phyloP scores from a whole-genome alignment of 1,140 invertebrate genomes.

The Periplaneta americana region DNA sequence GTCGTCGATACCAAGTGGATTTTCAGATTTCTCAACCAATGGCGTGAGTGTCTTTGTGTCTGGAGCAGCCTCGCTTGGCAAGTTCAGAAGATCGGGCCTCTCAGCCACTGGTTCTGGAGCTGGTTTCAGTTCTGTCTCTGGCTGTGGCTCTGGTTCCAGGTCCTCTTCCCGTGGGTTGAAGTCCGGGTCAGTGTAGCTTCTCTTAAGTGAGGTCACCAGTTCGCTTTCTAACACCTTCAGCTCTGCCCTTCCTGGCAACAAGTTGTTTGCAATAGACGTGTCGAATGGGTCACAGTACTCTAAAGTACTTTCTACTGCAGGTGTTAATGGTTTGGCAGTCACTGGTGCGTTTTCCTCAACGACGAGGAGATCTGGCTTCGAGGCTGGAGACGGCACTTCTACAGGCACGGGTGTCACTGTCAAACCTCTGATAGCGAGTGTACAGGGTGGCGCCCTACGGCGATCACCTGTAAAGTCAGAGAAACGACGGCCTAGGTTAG shows the following conservation, averaged over 20 bases:
- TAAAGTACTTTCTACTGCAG: conserved; percentile 28
- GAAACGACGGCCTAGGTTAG: conserved; percentile 14
- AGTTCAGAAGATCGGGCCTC: conserved; percentile 9
- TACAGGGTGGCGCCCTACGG: not conserved
- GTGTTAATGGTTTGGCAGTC: conserved; percentile 30
- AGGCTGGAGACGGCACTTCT: not conserved
- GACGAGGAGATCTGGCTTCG: conserved; percentile 23
- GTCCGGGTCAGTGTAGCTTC: conserved; percentile 29
- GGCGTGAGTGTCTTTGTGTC: conserved; percentile 55
- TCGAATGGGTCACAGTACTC: conserved; percentile 72
- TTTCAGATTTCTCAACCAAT: conserved; percentile 33
- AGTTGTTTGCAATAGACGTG: conserved; percentile 66
- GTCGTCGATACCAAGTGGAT: conserved; percentile 28
- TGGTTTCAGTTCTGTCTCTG: too few relatives aligned
- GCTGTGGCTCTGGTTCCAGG: not conserved
- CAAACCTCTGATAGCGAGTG: not conserved
- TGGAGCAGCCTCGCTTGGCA: not conserved
- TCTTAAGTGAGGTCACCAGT: conserved; percentile 31
- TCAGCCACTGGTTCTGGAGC: not conserved
- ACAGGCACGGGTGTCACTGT: not conserved
- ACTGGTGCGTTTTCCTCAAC: conserved; percentile 24
- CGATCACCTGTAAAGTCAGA: conserved; percentile 12
- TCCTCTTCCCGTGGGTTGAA: conserved; percentile 46
- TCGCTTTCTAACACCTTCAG: conserved; percentile 67
- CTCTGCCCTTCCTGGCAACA: conserved; percentile 65